Conservation (phyloP, 2,113 vertebrate species). For the Callorhinus ursinus region DNA sequence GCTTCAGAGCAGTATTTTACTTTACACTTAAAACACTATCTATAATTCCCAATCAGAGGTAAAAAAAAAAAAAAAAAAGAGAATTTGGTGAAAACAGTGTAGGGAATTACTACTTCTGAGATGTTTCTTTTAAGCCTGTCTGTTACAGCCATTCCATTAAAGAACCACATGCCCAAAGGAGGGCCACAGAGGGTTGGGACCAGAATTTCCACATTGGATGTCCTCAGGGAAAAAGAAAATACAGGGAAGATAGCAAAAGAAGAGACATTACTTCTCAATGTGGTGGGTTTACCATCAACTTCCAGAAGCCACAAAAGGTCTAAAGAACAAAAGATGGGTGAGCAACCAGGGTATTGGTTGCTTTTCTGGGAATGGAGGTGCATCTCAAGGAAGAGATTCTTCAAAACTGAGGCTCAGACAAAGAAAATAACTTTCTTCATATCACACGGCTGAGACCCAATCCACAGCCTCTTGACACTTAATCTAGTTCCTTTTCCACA, state of each 20-base stretch:
- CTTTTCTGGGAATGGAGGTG: not conserved
- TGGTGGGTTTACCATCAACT: not conserved
- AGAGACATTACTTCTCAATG: not conserved
- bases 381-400: not conserved
- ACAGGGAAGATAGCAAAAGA: not conserved
- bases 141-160: not conserved
- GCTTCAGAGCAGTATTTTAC: conserved; percentile 9
- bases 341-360: not conserved
- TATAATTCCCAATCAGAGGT: conserved; percentile 18
- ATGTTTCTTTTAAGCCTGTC: not conserved
- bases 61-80: not conserved
- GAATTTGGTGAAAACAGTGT: not conserved
- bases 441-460: not conserved
- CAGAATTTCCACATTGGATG: not conserved
- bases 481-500: not conserved
- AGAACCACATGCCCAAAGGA: not conserved
- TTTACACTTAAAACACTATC: not conserved
- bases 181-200: not conserved
- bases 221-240: not conserved
- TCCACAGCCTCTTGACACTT: not conserved
- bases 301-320: not conserved
- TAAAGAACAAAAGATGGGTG: not conserved
- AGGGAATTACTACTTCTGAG: not conserved
- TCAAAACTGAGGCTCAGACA: not conserved
- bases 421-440: not conserved